phyloP scores from a whole-genome alignment of 2,797 vertebrate species.

The Hozukius guyotensis region DNA sequence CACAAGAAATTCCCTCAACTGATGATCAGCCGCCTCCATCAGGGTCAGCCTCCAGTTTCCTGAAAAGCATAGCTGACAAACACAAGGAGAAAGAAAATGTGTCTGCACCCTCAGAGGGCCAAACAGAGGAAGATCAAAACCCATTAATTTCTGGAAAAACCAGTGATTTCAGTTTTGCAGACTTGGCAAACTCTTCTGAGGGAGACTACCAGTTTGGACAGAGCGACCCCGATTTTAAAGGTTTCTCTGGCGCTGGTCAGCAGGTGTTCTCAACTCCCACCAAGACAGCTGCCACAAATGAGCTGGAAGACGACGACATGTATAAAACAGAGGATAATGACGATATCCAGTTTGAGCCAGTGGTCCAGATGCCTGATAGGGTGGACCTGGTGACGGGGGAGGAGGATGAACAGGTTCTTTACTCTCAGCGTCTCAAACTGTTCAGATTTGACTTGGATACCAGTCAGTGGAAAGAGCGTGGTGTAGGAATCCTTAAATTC shows the following conservation, averaged over 20 bases:
- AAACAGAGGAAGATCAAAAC: constrained; percentile 63
- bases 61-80: constrained; percentile 85
- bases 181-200: constrained; percentile 86
- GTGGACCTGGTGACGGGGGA: constrained; percentile 96
- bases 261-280: constrained; percentile 87
- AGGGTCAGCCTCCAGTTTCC: constrained; percentile 74
- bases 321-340: constrained; percentile 97
- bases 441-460: constrained; percentile 92
- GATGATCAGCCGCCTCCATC: constrained; percentile 48
- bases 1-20: constrained; percentile 62
- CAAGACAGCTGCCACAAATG: constrained; percentile 77
- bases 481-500: constrained; percentile 94
- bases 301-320: constrained; percentile 90
- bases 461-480: constrained; percentile 98
- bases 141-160: constrained; percentile 84
- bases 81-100: constrained; percentile 82
- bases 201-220: constrained; percentile 90
- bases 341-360: constrained; percentile 98
- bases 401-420: constrained; percentile 93
- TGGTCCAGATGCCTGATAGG: constrained; percentile 97
- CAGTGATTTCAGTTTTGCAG: constrained; percentile 88
- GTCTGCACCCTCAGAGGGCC: neutral
- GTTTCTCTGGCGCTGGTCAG: constrained; percentile 90
- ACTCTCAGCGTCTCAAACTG: constrained; percentile 94
- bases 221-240: constrained; percentile 90